These are phyloP conservation scores for Tachysurus vachellii DNA, from an alignment of 2,113 vertebrate genomes.

Conservation along the genomic window DNA sequence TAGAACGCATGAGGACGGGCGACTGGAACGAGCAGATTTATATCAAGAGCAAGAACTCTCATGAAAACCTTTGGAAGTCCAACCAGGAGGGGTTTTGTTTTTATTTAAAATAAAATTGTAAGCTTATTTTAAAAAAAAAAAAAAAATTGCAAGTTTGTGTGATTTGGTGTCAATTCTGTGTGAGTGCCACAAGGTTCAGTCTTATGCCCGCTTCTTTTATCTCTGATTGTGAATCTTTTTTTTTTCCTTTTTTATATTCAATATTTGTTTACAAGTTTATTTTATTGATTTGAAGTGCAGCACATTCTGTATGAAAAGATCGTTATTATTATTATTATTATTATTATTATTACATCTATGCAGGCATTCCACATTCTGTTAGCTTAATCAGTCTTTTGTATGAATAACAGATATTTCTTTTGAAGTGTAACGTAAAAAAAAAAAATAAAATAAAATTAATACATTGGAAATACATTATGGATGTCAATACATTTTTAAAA, in stretches of 20 bases:
- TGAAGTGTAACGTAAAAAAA: neutral
- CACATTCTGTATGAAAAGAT: too few relatives aligned
- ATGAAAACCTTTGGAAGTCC: neutral
- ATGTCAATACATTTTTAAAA: neutral
- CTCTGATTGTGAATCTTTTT: neutral
- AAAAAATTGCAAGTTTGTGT: too few relatives aligned
- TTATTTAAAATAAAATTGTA: too few relatives aligned
- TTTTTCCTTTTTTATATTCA: too few relatives aligned
- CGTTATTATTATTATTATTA: neutral
- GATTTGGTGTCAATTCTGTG: too few relatives aligned
- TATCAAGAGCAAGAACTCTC: neutral
- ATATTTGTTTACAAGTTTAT: too few relatives aligned
- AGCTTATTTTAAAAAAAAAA: too few relatives aligned
- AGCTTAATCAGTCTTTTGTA: neutral
- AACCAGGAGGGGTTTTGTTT: too few relatives aligned
- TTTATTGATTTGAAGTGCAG: too few relatives aligned
- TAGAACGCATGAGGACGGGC: neutral
- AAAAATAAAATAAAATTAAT: neutral
- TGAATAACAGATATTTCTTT: neutral
- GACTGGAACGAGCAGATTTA: neutral
- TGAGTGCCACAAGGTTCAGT: neutral
- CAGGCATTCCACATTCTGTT: neutral
- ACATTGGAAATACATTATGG: neutral
- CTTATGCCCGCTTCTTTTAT: neutral
- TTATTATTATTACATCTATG: neutral